A percentile compares a stretch with the other conserved stretches of the same genome.
phyloP scores from a whole-genome alignment of 1,140 invertebrate species.

The Orchesella cincta region DNA sequence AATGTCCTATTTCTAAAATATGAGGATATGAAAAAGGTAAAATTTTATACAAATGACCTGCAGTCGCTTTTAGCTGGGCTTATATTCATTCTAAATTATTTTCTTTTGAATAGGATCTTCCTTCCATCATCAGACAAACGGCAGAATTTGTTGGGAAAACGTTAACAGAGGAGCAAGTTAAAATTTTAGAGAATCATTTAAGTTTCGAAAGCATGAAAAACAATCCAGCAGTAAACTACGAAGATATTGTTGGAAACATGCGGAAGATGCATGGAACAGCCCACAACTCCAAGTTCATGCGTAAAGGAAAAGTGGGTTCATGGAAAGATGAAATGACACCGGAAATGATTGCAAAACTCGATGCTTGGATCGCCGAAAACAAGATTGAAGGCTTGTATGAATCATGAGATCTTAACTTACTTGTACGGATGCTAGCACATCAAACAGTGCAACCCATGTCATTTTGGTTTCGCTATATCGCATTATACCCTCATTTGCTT shows the following conservation, averaged over 20 bases:
- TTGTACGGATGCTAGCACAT: not conserved
- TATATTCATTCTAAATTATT: not conserved
- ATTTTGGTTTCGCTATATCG: not conserved
- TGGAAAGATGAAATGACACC: conserved; percentile 77
- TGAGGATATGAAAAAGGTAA: conserved; percentile 77
- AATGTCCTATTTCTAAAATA: conserved; percentile 81
- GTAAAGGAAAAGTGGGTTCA: conserved; percentile 79
- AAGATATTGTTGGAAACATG: conserved; percentile 52
- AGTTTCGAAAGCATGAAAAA: conserved; percentile 66
- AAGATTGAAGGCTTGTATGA: conserved; percentile 22
- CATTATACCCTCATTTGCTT: too few species aligned
- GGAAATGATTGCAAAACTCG: conserved; percentile 62
- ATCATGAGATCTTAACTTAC: conserved; percentile 10
- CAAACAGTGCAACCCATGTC: not conserved
- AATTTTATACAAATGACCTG: conserved; percentile 34
- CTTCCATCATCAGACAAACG: conserved; percentile 17
- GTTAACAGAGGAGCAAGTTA: conserved; percentile 42
- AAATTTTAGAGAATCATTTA: conserved; percentile 54
- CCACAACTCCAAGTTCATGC: conserved; percentile 65
- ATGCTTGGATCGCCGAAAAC: conserved; percentile 72
- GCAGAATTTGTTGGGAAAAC: conserved; percentile 35
- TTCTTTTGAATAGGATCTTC: conserved; percentile 29
- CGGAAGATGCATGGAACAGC: conserved; percentile 44
- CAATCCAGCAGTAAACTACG: conserved; percentile 73
- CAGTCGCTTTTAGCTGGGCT: not conserved